Percentiles rank a stretch among this genome's conserved stretches.
These are phyloP conservation scores for Venustaconcha ellipsiformis DNA, from an alignment of 1,140 invertebrate genomes.

Conservation along the genomic window DNA sequence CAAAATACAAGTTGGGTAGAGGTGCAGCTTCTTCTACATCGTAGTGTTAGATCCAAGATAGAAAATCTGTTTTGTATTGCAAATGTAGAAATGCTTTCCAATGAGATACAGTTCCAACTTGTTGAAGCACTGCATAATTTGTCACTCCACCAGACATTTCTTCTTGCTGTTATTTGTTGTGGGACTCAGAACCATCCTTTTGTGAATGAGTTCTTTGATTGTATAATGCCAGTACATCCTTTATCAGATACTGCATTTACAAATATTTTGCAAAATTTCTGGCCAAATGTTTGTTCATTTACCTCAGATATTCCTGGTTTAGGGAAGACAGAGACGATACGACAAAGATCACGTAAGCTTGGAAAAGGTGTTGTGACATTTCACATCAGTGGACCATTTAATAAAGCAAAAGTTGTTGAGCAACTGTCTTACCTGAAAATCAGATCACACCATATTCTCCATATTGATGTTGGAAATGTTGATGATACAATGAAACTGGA, in stretches of 20 bases:
- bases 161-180: slow-evolving; percentile 29
- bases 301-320: too few relatives aligned
- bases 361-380: too few relatives aligned
- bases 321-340: too few relatives aligned
- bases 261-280: too few relatives aligned
- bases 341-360: too few relatives aligned
- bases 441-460: slow-evolving; percentile 21
- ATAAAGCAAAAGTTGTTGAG: slow-evolving; percentile 7
- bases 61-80: slow-evolving; percentile 32
- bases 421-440: slow-evolving; percentile 1
- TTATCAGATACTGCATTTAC: too few relatives aligned
- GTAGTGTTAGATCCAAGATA: slow-evolving; percentile 12
- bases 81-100: slow-evolving; percentile 36
- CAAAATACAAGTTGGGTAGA: slow-evolving; percentile 33
- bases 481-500: slow-evolving; percentile 32
- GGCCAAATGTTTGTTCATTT: too few relatives aligned
- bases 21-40: slow-evolving; percentile 28
- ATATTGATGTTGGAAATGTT: slow-evolving; percentile 35
- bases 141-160: neutral
- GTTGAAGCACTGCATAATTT: slow-evolving; percentile 14
- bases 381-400: neutral
- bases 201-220: slow-evolving; percentile 15
- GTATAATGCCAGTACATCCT: too few relatives aligned
- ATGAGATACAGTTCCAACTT: slow-evolving; percentile 27
- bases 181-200: slow-evolving; percentile 27